Base-by-base conservation (phyloP, 2,888 invertebrate species). In the Drosophila buzzatii region DNA sequence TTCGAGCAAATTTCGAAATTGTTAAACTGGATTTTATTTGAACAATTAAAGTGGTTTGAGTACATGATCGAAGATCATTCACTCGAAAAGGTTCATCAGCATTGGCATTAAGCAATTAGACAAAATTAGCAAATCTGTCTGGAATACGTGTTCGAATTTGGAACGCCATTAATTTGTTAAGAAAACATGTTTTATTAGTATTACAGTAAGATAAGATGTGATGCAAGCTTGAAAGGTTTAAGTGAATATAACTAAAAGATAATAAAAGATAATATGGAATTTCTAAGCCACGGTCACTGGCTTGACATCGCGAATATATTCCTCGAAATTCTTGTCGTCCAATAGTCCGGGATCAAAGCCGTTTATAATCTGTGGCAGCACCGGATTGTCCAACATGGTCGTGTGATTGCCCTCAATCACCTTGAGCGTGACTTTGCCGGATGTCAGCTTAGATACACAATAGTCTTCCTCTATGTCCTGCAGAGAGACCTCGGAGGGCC, bases 401-500 rank as follows among this genome's bases (percentile, higher is more conserved):
- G 94, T 91, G 84, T 97, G 97, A 89, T 96, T 96, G 12, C 97
- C 97, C 85, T 96, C 96, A n/a, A 96, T 93, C 53, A 94, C 94
- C 81, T 95, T 94, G 0, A 96, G 93, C 1, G 94, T 94, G 0
- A 96, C 94, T 3, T 93, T 93, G 0, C 94, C 93, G 33, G 94
- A 94, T 0, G 95, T 95, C 31, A 94, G 91, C 90, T 94, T 94
- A 0, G 94, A 94, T 0, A 97, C 91, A 20, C 95, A 95, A 81
- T 96, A 96, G 88, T 96, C 96, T 37, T 95, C 95, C 57, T 95
- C 94, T 35, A 94, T 90, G 0, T 94, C 93, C 14, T 94, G 90
- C n/a, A 94, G 83, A 0, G 94, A 92, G 0, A 94, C 94, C 31
- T 94, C 94, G n/a, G 95, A 95, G 0, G 96, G 96, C 71, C 96